Conservation (phyloP, 1,140 invertebrate genomes). For the Hyphantria cunea region DNA sequence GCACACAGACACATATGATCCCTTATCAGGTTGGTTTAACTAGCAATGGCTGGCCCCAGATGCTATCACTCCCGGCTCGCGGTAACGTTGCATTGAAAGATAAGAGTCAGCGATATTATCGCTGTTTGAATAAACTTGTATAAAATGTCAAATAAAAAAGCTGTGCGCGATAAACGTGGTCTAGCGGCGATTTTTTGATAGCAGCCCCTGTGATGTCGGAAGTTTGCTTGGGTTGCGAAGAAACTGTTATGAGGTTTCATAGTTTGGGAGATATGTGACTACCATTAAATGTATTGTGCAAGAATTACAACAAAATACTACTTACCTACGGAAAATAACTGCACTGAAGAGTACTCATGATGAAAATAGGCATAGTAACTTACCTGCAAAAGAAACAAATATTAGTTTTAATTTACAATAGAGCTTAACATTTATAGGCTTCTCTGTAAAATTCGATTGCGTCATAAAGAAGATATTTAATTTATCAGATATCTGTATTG, state of each 20-base stretch:
- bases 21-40: slow-evolving; percentile 79
- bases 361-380: no score
- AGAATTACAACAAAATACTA: no score
- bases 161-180: slow-evolving; percentile 71
- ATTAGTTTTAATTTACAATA: no score
- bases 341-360: no score
- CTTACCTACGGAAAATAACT: no score
- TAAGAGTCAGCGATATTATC: slow-evolving; percentile 78
- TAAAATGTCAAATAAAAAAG: slow-evolving; percentile 81
- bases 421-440: no score
- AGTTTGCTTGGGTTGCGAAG: slow-evolving; percentile 30
- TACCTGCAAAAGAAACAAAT: no score
- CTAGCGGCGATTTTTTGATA: slow-evolving; percentile 62
- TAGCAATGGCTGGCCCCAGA: slow-evolving; percentile 78
- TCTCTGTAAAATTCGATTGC: no score
- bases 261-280: slow-evolving; percentile 2
- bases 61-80: slow-evolving; percentile 73
- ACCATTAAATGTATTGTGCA: neutral
- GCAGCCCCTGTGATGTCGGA: slow-evolving; percentile 30
- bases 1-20: slow-evolving; percentile 65
- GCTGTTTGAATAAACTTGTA: slow-evolving; percentile 82
- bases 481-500: no score
- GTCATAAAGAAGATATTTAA: no score
- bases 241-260: slow-evolving; percentile 12
- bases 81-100: slow-evolving; percentile 81